phyloP scores from a whole-genome alignment of 2,888 invertebrate species.

The Polyommatus iphigenia region DNA sequence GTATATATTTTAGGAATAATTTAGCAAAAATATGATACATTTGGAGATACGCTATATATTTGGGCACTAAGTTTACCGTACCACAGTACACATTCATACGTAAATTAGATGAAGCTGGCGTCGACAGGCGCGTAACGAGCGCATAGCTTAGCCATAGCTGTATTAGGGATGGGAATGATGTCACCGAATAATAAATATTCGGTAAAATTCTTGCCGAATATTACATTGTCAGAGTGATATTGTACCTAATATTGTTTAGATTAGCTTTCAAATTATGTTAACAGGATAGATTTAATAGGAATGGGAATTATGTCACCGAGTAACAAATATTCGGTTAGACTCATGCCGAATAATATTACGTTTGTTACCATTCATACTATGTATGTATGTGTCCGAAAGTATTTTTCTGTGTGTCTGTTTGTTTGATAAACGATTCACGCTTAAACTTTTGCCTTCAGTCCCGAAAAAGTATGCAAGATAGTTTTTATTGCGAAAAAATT shows the following conservation, averaged over 20 bases:
- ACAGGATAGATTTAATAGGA: no score
- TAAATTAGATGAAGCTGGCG: constrained; percentile 29
- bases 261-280: no score
- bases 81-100: constrained; percentile 30
- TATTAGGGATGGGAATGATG: neutral
- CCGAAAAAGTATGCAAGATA: no score
- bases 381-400: no score
- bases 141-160: constrained; percentile 25
- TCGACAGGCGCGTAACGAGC: constrained; percentile 29
- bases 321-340: no score
- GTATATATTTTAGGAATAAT: neutral
- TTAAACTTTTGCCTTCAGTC: no score
- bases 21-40: neutral
- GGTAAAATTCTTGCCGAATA: neutral
- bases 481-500: no score
- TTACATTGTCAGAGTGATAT: neutral
- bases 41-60: neutral
- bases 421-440: no score
- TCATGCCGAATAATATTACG: no score
- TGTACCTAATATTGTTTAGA: neutral
- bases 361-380: no score
- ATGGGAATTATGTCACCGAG: no score
- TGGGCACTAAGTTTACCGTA: neutral
- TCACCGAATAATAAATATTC: neutral
- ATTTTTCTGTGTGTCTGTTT: no score